Conservation (phyloP, 2,113 vertebrate genomes). For the Zeus faber region DNA sequence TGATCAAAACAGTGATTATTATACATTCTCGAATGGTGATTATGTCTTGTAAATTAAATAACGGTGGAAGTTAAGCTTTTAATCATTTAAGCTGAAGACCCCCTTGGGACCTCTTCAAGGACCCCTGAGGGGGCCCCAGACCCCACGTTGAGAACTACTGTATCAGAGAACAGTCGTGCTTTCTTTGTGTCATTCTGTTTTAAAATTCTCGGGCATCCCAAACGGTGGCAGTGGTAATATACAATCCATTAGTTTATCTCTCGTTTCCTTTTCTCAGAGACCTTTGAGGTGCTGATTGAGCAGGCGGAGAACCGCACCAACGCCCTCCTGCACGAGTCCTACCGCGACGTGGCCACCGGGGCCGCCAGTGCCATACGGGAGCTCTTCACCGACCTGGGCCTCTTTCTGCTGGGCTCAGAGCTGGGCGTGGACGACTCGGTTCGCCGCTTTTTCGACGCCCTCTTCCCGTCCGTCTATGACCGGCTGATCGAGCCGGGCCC, state of each 20-base stretch:
- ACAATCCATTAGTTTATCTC: not conserved
- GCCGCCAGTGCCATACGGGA: slow-evolving; percentile 66
- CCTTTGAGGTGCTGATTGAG: slow-evolving; percentile 78
- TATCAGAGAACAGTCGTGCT: too few relatives aligned
- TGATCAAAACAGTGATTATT: too few relatives aligned
- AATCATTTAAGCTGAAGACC: too few relatives aligned
- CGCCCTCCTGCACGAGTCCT: slow-evolving; percentile 69
- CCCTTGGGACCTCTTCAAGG: too few relatives aligned
- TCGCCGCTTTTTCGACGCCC: slow-evolving; percentile 82
- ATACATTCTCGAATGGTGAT: too few relatives aligned
- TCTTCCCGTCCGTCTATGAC: slow-evolving; percentile 84
- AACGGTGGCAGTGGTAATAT: not conserved
- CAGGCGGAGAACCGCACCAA: slow-evolving; percentile 84
- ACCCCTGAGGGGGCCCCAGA: too few relatives aligned
- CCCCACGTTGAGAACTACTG: too few relatives aligned
- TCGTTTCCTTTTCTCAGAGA: slow-evolving; percentile 65
- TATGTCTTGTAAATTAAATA: too few relatives aligned
- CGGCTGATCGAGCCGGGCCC: slow-evolving; percentile 73
- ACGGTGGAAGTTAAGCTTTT: not conserved
- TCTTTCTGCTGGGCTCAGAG: slow-evolving; percentile 85
- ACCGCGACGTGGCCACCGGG: slow-evolving; percentile 74
- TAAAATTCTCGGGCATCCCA: too few relatives aligned
- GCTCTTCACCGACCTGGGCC: slow-evolving; percentile 82
- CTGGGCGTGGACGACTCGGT: slow-evolving; percentile 75
- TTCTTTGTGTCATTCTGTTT: too few relatives aligned